A percentile compares a stretch with the other conserved stretches of the same genome.
Evolutionary conservation across 2,888 invertebrate genomes (phyloP).

Genomic region (Leptura quadrifasciata): DNA sequence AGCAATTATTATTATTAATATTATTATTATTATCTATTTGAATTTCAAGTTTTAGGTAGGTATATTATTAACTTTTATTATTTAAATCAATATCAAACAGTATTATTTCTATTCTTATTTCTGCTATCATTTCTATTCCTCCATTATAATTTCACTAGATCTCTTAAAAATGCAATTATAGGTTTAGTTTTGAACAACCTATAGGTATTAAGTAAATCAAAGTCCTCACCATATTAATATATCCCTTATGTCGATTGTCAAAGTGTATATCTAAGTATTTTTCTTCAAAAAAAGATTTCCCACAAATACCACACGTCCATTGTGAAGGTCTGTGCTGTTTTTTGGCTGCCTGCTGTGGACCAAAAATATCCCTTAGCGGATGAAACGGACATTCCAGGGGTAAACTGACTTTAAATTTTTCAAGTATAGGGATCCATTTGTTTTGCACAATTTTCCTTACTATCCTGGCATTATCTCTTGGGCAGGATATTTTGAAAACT

Average conservation of each 20-base stretch:
- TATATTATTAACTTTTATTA: no score
- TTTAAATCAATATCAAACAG: no score
- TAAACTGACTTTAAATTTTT: constrained; percentile 87
- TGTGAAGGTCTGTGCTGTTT: constrained; percentile 90
- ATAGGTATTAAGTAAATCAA: background rate
- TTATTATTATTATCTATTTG: no score
- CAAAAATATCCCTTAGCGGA: constrained; percentile 90
- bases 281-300: constrained; percentile 93
- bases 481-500: constrained; percentile 90
- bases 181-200: no score
- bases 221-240: constrained; percentile 84
- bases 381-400: constrained; percentile 94
- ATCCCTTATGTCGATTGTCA: constrained; percentile 89
- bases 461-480: constrained; percentile 91
- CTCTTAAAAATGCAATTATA: no score
- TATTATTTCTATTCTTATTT: no score
- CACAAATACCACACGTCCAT: constrained; percentile 94
- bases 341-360: constrained; percentile 90
- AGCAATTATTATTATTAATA: no score
- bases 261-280: constrained; percentile 91
- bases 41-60: no score
- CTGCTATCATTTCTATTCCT: no score
- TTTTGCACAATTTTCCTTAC: constrained; percentile 91
- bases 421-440: constrained; percentile 93
- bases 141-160: no score